Evolutionary conservation across 2,888 invertebrate genomes (phyloP).

Genomic region (Caenorhabditis becei): DNA sequence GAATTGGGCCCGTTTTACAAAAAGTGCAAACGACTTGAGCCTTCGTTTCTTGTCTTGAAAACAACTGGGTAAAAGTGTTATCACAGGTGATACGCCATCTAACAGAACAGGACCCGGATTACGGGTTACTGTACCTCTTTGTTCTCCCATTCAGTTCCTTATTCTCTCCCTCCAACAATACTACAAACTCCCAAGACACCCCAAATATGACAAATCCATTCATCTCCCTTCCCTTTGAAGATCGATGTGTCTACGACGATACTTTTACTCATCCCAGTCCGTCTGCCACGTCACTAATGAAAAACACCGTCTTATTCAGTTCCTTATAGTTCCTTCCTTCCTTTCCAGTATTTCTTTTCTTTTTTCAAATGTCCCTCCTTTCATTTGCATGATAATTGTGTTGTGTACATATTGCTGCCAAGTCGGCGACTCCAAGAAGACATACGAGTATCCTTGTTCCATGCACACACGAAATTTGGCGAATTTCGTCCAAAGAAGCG

Average conservation of each 20-base stretch:
- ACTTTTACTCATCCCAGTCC: not conserved
- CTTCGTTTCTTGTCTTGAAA: not conserved
- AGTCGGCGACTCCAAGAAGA: not conserved
- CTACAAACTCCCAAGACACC: not conserved
- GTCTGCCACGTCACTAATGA: not conserved
- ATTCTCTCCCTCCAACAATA: not conserved
- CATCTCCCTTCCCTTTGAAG: not conserved
- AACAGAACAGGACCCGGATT: not conserved
- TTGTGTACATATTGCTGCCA: not conserved
- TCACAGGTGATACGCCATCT: not conserved
- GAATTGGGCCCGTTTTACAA: too few relatives aligned
- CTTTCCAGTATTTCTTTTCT: not conserved
- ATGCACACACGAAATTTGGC: not conserved
- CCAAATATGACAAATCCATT: not conserved
- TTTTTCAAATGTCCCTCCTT: not conserved
- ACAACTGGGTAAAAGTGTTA: too few relatives aligned
- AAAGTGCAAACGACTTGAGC: too few relatives aligned
- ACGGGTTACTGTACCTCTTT: too few relatives aligned
- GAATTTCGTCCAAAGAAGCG: not conserved
- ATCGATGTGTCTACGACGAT: not conserved
- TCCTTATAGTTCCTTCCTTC: not conserved
- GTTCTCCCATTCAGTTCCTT: not conserved
- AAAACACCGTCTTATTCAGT: not conserved
- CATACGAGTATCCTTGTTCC: not conserved
- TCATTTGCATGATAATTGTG: conserved; percentile 1